Conservation (phyloP, 1,140 invertebrate genomes). For the Zaprionus capensis region DNA sequence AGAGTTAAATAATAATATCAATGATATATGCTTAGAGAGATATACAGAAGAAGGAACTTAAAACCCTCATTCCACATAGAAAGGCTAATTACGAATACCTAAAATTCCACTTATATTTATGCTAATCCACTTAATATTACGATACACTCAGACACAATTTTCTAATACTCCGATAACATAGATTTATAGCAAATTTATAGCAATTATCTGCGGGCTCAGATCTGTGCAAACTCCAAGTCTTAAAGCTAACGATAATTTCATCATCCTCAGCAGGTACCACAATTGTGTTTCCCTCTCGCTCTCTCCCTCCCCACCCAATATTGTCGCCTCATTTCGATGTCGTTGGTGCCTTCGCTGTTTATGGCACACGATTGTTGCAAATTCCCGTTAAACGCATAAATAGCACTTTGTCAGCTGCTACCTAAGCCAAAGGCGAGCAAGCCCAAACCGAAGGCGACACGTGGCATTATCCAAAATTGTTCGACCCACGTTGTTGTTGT, state of each 20-base stretch:
- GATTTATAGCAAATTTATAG: constrained; percentile 3
- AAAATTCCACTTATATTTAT: background rate
- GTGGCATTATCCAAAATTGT: constrained; percentile 31
- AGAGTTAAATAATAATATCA: too few species aligned
- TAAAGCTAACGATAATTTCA: background rate
- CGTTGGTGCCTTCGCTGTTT: constrained; percentile 19
- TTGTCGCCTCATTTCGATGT: constrained; percentile 16
- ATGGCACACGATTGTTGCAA: constrained; percentile 32
- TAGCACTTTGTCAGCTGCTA: constrained; percentile 40
- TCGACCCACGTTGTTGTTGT: constrained; percentile 7
- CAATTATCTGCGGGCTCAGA: background rate
- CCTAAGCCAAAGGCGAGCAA: constrained; percentile 22
- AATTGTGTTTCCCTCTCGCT: background rate
- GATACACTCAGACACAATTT: background rate
- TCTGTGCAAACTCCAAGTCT: background rate
- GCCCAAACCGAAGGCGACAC: constrained; percentile 23
- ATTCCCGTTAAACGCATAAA: constrained; percentile 30
- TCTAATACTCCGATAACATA: background rate
- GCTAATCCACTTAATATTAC: background rate
- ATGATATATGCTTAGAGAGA: too few species aligned
- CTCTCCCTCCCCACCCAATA: background rate
- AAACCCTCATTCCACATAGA: too few species aligned
- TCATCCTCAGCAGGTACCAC: background rate
- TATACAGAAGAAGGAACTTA: too few species aligned
- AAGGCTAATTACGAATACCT: too few species aligned